Base-by-base conservation (phyloP, 1,140 invertebrate genomes). In the Chironomus tepperi region DNA sequence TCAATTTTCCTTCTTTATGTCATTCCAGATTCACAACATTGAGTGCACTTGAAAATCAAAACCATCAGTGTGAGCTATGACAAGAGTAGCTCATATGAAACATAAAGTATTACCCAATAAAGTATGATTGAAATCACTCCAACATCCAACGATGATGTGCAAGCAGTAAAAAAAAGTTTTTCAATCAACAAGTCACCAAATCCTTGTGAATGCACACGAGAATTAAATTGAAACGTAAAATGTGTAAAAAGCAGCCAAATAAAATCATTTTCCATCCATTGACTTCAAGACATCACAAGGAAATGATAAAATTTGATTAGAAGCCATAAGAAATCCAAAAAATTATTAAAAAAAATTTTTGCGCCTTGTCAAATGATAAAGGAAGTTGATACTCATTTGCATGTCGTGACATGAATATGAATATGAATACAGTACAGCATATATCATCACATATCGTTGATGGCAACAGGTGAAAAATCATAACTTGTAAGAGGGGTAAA, bases 401-500 rank as follows among this genome's bases (percentile, higher is more conserved):
- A 57, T n/a, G 12, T n/a, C 47, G 47, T 57, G 8, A 5, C 12
- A 57, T 57, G 24, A 34, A 34, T 57, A 15, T 57, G 47, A 12
- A n/a, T 57, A 57, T 15, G 47, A 57, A 15, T 47, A 47, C 43
- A 57, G 47, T 15, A 12, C 47, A 15, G 15, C 12, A 57, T 57
- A 57, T 57, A 57, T 57, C 47, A 57, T n/a, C 10, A 57, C 5
- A 57, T n/a, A 57, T 57, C n/a, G 47, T 57, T n/a, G n/a, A 57
- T 57, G 47, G 47, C 47, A 57, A 57, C 47, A 57, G 47, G 47
- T 57, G 47, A 57, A 57, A 57, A 57, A n/a, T 57, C 47, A 57
- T 57, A 57, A 57, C 47, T n/a, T n/a, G n/a, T 15, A 57, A 57
- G n/a, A n/a, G 24, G 24, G 24, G 1, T 34, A 5, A 34, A 57